These are phyloP conservation scores for Myrmophylax atrothorax DNA, from an alignment of 2,113 vertebrate species.

Conservation along the genomic window DNA sequence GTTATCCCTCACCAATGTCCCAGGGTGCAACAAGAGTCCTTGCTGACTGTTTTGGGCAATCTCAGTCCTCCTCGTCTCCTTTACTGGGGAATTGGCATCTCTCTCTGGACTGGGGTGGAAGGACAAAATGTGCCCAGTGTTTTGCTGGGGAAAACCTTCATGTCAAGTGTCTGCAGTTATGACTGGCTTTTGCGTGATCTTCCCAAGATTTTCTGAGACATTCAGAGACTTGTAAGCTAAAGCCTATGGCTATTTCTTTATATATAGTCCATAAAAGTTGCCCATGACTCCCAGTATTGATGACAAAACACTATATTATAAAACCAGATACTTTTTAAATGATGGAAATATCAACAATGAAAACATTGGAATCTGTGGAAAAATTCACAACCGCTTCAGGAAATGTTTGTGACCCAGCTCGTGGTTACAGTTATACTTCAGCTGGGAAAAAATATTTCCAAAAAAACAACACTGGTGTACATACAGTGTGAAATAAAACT, in stretches of 20 bases:
- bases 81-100: neutral
- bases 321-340: slow-evolving; percentile 11
- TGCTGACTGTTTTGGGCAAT: neutral
- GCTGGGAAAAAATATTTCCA: neutral
- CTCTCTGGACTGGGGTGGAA: neutral
- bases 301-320: neutral
- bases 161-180: neutral
- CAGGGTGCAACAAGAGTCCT: neutral
- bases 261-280: neutral
- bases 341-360: neutral
- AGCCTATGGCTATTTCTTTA: neutral
- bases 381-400: slow-evolving; percentile 21
- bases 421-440: neutral
- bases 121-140: neutral
- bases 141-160: neutral
- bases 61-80: neutral
- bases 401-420: slow-evolving; percentile 35
- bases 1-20: neutral
- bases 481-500: slow-evolving; percentile 10
- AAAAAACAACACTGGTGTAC: neutral
- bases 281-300: neutral
- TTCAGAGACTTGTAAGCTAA: neutral
- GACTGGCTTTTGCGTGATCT: neutral
- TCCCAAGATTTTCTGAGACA: neutral
- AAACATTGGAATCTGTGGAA: slow-evolving; percentile 6